Evolutionary conservation across 2,797 vertebrate species (phyloP).

Genomic region (Liparis tanakae): DNA sequence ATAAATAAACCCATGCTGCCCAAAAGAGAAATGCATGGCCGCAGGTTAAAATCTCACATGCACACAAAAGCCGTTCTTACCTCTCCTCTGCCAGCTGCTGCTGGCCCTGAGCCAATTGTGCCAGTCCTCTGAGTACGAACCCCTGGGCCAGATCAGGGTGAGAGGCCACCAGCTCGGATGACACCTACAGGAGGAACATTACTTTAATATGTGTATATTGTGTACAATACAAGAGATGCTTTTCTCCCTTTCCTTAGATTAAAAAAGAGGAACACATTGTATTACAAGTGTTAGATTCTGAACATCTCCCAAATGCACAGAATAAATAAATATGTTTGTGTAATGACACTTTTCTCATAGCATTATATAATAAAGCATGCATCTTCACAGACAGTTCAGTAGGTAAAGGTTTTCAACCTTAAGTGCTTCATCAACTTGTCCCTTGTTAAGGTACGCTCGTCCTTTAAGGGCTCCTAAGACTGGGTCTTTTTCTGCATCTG

Average conservation of each 20-base stretch:
- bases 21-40: neutral
- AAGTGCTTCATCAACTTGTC: constrained; percentile 83
- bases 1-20: neutral
- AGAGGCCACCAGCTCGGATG: constrained; percentile 83
- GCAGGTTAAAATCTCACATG: neutral
- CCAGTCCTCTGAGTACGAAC: constrained; percentile 84
- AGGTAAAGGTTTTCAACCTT: constrained; percentile 80
- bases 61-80: constrained; percentile 57
- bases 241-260: neutral
- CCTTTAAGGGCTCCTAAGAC: constrained; percentile 85
- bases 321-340: neutral
- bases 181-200: constrained; percentile 78
- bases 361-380: neutral
- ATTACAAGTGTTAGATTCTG: neutral
- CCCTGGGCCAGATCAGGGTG: constrained; percentile 84
- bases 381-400: neutral
- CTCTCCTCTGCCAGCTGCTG: constrained; percentile 88
- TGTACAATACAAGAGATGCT: neutral
- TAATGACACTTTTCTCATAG: neutral
- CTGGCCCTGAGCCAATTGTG: constrained; percentile 83
- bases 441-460: constrained; percentile 86
- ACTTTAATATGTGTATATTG: neutral
- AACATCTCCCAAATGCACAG: neutral
- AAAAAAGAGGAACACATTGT: neutral
- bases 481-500: constrained; percentile 83